These are phyloP conservation scores for Digitonthophagus gazella DNA, from an alignment of 2,888 invertebrate species.

Conservation along the genomic window DNA sequence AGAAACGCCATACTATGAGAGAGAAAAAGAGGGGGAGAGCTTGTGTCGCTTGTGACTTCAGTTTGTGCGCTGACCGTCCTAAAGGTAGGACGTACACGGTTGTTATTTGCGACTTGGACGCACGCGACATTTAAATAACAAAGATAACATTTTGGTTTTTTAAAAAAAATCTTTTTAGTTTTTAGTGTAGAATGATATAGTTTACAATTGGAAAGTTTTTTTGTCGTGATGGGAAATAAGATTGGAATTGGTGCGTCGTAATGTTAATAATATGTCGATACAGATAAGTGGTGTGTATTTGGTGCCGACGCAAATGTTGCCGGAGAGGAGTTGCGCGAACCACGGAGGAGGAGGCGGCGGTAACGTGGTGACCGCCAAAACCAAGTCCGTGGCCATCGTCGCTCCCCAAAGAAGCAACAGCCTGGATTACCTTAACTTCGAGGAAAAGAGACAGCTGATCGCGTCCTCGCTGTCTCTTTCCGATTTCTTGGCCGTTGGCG, in stretches of 20 bases:
- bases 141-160: too few species aligned
- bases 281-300: conserved; percentile 43
- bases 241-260: background rate
- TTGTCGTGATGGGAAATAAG: too few species aligned
- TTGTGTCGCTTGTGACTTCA: background rate
- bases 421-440: conserved; percentile 86
- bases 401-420: conserved; percentile 77
- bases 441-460: conserved; percentile 86
- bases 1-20: background rate
- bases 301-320: conserved; percentile 42
- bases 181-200: too few species aligned
- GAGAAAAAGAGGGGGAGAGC: conserved; percentile 5
- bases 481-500: conserved; percentile 59
- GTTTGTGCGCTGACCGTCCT: conserved; percentile 18
- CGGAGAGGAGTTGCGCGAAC: conserved; percentile 38
- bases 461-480: conserved; percentile 84
- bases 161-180: too few species aligned
- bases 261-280: conserved; percentile 39
- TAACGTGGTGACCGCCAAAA: conserved; percentile 34
- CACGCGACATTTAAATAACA: background rate
- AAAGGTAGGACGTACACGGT: background rate
- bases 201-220: too few species aligned
- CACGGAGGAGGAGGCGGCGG: background rate
- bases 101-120: background rate
- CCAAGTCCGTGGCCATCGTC: conserved; percentile 65